These are phyloP conservation scores for Leucophenga montana DNA, from an alignment of 2,888 invertebrate species.

Conservation along the genomic window DNA sequence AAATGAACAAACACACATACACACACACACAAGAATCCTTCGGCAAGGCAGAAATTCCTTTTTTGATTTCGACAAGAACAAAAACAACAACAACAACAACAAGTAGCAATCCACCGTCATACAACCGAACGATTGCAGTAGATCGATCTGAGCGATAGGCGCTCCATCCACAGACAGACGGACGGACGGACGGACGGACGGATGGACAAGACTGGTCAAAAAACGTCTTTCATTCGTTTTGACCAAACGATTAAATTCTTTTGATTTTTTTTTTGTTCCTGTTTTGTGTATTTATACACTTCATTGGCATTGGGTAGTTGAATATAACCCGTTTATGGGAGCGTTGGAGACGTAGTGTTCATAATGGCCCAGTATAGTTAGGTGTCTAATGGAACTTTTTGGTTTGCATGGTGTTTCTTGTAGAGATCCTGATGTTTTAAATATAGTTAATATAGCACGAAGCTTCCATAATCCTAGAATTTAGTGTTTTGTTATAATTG, in stretches of 20 bases:
- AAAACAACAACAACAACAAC: background rate
- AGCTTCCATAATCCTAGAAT: no score
- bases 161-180: background rate
- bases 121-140: background rate
- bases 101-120: background rate
- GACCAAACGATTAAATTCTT: conserved; percentile 28
- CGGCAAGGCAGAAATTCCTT: conserved; percentile 5
- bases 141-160: conserved; percentile 5
- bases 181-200: background rate
- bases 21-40: background rate
- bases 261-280: background rate
- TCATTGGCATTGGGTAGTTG: background rate
- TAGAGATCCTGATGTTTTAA: no score
- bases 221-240: conserved; percentile 9
- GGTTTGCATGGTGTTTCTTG: no score
- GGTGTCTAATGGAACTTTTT: no score
- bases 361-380: no score
- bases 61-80: no score
- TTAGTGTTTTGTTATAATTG: no score
- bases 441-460: no score
- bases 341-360: no score
- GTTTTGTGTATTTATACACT: background rate
- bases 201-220: background rate
- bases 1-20: no score
- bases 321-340: no score